Base-by-base conservation (phyloP, 2,888 invertebrate genomes). In the Drosophila antonietae region DNA sequence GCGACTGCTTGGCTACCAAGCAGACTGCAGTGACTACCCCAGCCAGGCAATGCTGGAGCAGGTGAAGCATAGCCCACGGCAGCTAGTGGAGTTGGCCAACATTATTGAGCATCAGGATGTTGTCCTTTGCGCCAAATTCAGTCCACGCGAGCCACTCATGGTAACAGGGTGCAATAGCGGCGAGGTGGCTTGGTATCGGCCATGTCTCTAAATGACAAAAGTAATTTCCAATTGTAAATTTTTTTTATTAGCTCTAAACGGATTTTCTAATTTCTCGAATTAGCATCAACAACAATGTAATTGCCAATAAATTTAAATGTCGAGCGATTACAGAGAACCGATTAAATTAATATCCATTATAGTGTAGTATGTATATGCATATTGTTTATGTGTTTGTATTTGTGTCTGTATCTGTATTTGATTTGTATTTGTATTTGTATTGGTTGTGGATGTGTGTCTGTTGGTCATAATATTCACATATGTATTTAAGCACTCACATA, bases 101-200 rank as follows among this genome's bases (percentile, higher is more conserved):
- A 94, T 96, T 68, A 80, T 80, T 41, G 96, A 96, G 84, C 97
- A 98, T 91, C 94, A 95, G 57, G 96, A 97, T 89, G 95, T 96
- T 68, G 98, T 98, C 23, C 96, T 98, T 59, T 96, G 97, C 91
- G 96, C 97, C 79, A 97, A 97, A 92, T 98, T 98, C 93, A 97
- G 97, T 75, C 98, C 98, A 0, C 94, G 95, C 33, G 96, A 97
- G 91, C 96, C 96, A 88, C 94, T 97, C 80, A 94, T 98, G 43
- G 98, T 98, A 44, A 97, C 97, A 20, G 98, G 98, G 18, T 98
- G 98, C 92, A 95, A 98, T 52, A 95, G 95, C 70, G 98, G 98
- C 33, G 96, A 96, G 91, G 96, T 98, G 67, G 96, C 96, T 52
- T 98, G 98, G 96, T 97, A 98, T 93, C 96, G 97, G 90, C 98